Percentiles rank a stretch among this genome's conserved stretches.
Evolutionary conservation across 1,140 invertebrate species (phyloP).

Genomic region (Dryas iulia): DNA sequence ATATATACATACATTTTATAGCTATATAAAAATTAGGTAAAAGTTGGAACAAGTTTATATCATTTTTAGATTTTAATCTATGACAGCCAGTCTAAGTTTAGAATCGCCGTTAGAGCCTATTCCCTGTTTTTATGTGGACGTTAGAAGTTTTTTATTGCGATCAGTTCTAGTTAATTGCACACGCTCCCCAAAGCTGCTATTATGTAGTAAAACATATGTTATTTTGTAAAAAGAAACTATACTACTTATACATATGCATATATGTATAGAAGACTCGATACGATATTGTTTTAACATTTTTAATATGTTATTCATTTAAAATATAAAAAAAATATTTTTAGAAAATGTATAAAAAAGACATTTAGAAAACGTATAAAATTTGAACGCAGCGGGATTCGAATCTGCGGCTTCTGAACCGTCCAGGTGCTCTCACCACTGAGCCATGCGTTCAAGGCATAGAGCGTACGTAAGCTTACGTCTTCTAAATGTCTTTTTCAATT

Average conservation of each 20-base stretch:
- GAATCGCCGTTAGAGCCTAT: slow-evolving; percentile 36
- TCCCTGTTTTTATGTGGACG: slow-evolving; percentile 37
- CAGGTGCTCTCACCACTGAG: too few species aligned
- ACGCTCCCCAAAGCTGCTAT: slow-evolving; percentile 21
- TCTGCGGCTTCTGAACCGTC: too few species aligned
- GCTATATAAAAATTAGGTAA: background rate
- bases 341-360: too few species aligned
- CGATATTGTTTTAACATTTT: too few species aligned
- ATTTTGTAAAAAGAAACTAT: slow-evolving; percentile 14
- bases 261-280: background rate
- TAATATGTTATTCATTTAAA: too few species aligned
- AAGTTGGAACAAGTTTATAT: background rate
- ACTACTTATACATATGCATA: background rate
- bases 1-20: too few species aligned
- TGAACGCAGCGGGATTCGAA: too few species aligned
- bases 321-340: too few species aligned
- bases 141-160: slow-evolving; percentile 34
- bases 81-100: slow-evolving; percentile 35
- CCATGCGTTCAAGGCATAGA: too few species aligned
- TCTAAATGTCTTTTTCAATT: too few species aligned
- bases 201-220: slow-evolving; percentile 16
- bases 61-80: slow-evolving; percentile 22
- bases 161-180: slow-evolving; percentile 36
- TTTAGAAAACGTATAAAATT: too few species aligned
- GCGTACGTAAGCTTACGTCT: too few species aligned